phyloP scores from a whole-genome alignment of 2,797 vertebrate species.

The Lepus oiostolus region DNA sequence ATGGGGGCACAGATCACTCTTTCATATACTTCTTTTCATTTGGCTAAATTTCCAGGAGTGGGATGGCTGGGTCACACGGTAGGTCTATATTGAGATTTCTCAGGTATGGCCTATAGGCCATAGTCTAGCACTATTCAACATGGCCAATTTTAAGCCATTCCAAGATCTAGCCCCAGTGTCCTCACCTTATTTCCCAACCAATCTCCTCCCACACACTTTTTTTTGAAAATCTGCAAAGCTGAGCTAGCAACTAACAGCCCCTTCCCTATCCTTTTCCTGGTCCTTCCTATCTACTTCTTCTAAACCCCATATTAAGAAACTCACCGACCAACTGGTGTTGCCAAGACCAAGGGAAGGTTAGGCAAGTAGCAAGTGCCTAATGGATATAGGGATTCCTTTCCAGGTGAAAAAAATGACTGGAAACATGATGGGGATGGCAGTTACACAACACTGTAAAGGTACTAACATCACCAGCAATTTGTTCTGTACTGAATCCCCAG shows the following conservation, averaged over 20 bases:
- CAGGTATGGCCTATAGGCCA: neutral
- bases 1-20: too few relatives aligned
- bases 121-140: neutral
- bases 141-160: neutral
- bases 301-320: neutral
- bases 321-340: neutral
- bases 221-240: neutral
- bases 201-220: neutral
- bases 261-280: too few relatives aligned
- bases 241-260: neutral
- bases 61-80: neutral
- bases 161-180: neutral
- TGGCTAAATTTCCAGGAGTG: too few relatives aligned
- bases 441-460: neutral
- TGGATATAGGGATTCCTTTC: neutral
- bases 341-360: neutral
- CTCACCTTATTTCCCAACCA: neutral
- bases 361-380: neutral
- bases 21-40: too few relatives aligned
- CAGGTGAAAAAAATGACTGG: neutral
- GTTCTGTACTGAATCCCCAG: neutral
- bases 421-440: neutral
- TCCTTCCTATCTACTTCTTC: neutral
- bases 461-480: neutral
- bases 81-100: neutral